Base-by-base conservation (phyloP, 2,113 vertebrate species). In the Murina feae region DNA sequence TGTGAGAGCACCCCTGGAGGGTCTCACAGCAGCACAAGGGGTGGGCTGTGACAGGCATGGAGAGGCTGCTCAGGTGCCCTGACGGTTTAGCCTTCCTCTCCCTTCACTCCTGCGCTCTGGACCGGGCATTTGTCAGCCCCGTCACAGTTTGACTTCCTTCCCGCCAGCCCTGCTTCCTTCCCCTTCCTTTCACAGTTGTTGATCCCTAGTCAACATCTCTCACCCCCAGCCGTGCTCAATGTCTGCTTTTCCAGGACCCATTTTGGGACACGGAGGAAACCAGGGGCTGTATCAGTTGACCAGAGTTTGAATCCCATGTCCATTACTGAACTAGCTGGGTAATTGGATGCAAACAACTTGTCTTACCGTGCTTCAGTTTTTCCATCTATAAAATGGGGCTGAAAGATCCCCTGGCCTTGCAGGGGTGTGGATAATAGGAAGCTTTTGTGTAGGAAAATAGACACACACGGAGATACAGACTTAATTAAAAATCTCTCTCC, bases 71-170 rank as follows among this genome's bases (percentile, higher is more conserved):
- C 10, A 0, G 42, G 8, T 1, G 9, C 9, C 11, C 69, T 35
- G 65, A 3, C 4, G 9, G 18, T 2, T 25, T 28, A 0, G 5
- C n/a, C 35, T 28, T 49, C 42, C 17, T 9, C 1, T 30, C 9
- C 2, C 2, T 0, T 42, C 11, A 0, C 17, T 14, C 7, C 51
- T 3, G 1, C 1, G 5, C n/a, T 20, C 63, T 0, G 2, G 58
- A 6, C 37, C 20, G 2, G 30, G 65, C 49, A 60, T 0, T 4
- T 4, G 4, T 9, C 39, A 47, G 49, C 12, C 39, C 18, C 14
- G 0, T 30, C 2, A 0, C n/a, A 9, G 49, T 28, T 23, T 16
- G 53, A 16, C 47, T 20, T 17, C 37, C 37, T 75, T 18, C 25
- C 53, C 9, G 30, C 21, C 23, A 35, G 51, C 4, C 49, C 69